These are phyloP conservation scores for Xenotilapia longispinis DNA, from an alignment of 2,113 vertebrate genomes.

Conservation along the genomic window DNA sequence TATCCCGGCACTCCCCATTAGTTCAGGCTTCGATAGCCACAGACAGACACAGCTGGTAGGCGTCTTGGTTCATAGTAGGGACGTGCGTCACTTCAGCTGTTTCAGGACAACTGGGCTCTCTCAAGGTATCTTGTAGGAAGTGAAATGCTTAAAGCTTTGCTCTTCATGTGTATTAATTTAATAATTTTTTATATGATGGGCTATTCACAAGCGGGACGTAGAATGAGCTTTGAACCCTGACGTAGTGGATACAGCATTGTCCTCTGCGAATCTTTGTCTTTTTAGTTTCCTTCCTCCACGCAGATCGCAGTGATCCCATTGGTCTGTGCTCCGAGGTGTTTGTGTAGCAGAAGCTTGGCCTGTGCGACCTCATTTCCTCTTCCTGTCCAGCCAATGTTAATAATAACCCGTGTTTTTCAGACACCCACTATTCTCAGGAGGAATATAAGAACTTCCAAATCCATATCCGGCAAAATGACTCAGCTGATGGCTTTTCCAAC, in stretches of 20 bases:
- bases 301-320: conserved; percentile 2
- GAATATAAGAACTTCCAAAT: conserved; percentile 37
- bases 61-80: conserved; percentile 51
- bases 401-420: conserved; percentile 62
- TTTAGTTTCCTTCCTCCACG: conserved; percentile 43
- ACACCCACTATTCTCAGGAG: conserved; percentile 9
- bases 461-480: conserved; percentile 38
- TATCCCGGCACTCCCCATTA: background rate
- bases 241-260: background rate
- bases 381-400: conserved; percentile 59
- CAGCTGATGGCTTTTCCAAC: conserved; percentile 51
- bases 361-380: conserved; percentile 58
- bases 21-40: conserved; percentile 1
- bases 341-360: conserved; percentile 41
- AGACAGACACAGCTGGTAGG: conserved; percentile 66
- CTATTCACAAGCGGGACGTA: background rate
- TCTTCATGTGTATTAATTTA: background rate
- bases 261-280: conserved; percentile 43
- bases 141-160: background rate
- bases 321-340: conserved; percentile 47
- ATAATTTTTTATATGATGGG: background rate
- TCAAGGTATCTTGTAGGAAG: conserved; percentile 8
- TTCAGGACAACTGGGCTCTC: conserved; percentile 57
- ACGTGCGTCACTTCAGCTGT: conserved; percentile 63
- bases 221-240: background rate